Conservation (phyloP, 2,888 invertebrate species). For the Pandemis corylana region DNA sequence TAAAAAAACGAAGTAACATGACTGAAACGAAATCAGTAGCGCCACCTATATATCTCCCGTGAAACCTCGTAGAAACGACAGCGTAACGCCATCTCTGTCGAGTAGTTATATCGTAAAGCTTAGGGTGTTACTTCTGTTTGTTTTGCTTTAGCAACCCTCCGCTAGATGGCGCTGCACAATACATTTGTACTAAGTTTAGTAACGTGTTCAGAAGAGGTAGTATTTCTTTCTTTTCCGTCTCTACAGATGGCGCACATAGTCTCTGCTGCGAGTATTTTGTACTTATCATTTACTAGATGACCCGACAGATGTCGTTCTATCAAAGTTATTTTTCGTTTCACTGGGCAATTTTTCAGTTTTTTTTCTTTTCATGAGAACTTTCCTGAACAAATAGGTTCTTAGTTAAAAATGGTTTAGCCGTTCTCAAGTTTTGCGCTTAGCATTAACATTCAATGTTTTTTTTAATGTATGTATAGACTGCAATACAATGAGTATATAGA, state of each 20-base stretch:
- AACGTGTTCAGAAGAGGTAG: neutral
- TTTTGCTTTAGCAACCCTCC: slow-evolving; percentile 44
- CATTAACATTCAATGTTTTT: too few species aligned
- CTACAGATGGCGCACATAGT: slow-evolving; percentile 23
- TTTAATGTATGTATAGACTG: too few species aligned
- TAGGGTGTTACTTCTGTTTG: neutral
- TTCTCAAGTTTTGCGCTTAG: too few species aligned
- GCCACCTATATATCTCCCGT: slow-evolving; percentile 9
- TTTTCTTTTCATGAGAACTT: too few species aligned
- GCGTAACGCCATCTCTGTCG: slow-evolving; percentile 25
- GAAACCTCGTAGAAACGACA: neutral
- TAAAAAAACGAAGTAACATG: too few species aligned
- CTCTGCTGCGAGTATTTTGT: neutral
- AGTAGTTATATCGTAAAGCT: neutral
- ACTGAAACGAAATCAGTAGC: neutral
- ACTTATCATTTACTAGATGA: too few species aligned
- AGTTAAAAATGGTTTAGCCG: too few species aligned
- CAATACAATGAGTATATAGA: too few species aligned
- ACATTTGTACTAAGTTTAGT: neutral
- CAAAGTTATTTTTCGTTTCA: too few species aligned
- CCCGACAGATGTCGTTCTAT: too few species aligned
- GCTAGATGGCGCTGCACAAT: slow-evolving; percentile 50
- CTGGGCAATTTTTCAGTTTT: too few species aligned
- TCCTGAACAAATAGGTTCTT: too few species aligned
- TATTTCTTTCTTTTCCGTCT: neutral